Percentiles rank a stretch among this genome's conserved stretches.
Conservation (phyloP, 2,113 vertebrate genomes). For the Corythornis vintsioides region DNA sequence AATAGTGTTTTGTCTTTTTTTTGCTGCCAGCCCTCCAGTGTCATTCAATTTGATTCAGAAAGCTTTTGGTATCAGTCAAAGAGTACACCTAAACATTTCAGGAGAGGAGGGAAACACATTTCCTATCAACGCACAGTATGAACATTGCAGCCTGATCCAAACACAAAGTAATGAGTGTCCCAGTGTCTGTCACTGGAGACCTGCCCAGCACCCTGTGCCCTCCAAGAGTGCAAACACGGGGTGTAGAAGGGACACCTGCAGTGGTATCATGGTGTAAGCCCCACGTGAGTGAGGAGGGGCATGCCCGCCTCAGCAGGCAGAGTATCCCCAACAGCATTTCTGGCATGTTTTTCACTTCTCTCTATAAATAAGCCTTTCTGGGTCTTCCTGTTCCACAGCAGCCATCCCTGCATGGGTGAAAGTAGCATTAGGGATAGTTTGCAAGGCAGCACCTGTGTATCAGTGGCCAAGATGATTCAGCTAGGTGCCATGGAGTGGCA, state of each 20-base stretch:
- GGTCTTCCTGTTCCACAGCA: fast-evolving
- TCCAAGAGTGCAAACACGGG: fast-evolving
- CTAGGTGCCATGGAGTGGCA: neutral
- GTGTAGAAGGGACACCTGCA: neutral
- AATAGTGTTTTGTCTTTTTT: neutral
- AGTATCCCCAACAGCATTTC: neutral
- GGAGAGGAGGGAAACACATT: fast-evolving
- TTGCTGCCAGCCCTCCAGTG: neutral
- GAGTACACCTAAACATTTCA: neutral
- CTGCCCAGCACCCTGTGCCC: neutral
- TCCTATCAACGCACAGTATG: fast-evolving
- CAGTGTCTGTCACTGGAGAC: neutral
- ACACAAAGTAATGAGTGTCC: fast-evolving
- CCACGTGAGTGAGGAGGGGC: neutral
- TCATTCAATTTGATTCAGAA: neutral
- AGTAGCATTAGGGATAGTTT: neutral
- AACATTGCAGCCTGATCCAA: neutral
- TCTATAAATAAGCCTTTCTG: neutral
- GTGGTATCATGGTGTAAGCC: neutral
- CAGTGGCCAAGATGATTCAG: neutral
- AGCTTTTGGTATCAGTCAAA: neutral
- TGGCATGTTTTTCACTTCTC: neutral
- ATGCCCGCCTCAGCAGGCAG: neutral
- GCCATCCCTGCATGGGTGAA: neutral
- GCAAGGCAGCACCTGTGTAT: neutral